These are phyloP conservation scores for Drosophila bocqueti DNA, from an alignment of 1,140 invertebrate species.

Conservation along the genomic window DNA sequence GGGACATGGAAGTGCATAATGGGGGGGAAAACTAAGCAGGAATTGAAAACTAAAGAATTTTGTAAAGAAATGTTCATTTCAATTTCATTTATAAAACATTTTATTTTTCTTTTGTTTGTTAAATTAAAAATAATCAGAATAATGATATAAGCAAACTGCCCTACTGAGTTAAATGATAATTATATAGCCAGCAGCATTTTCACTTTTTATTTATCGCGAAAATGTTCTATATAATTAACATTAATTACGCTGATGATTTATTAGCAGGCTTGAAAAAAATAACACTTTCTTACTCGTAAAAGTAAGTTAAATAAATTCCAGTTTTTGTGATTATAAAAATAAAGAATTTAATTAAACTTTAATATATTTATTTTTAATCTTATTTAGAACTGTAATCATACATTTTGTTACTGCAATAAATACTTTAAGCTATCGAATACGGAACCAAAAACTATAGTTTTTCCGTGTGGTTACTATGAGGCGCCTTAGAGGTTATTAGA, in stretches of 20 bases:
- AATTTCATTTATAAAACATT: too few relatives aligned
- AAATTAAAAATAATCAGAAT: not conserved
- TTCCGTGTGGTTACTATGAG: not conserved
- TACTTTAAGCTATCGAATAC: not conserved
- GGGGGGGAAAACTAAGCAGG: too few relatives aligned
- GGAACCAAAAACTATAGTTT: not conserved
- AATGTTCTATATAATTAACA: not conserved
- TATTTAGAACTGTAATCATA: not conserved
- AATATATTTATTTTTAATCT: not conserved
- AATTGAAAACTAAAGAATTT: not conserved
- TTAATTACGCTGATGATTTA: slow-evolving; percentile 5
- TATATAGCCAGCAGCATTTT: not conserved
- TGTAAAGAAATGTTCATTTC: not conserved
- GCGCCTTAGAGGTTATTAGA: not conserved
- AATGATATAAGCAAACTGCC: not conserved
- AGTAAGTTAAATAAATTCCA: not conserved
- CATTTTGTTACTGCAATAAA: not conserved
- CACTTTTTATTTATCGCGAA: not conserved
- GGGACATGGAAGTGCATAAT: not conserved
- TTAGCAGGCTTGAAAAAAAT: not conserved
- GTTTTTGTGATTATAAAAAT: not conserved
- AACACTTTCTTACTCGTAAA: slow-evolving; percentile 2
- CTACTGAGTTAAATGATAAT: not conserved
- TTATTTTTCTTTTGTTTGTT: too few relatives aligned
- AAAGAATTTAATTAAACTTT: not conserved